Evolutionary conservation across 2,113 vertebrate genomes (phyloP).

Genomic region (Egretta garzetta): DNA sequence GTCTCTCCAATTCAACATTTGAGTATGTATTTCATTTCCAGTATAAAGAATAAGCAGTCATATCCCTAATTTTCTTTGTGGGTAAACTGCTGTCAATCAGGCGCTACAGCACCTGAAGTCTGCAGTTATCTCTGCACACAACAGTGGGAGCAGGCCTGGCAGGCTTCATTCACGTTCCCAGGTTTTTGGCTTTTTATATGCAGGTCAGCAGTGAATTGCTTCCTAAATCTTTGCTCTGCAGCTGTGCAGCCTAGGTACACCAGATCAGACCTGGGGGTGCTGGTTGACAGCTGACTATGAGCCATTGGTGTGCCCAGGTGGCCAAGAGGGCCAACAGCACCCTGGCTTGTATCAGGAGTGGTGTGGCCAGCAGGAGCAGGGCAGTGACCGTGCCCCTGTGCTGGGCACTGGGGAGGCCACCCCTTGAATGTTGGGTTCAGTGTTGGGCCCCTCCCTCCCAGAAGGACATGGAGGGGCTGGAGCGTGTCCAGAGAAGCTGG

Average conservation of each 20-base stretch:
- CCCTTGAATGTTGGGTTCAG: too few species aligned
- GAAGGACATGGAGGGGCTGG: too few species aligned
- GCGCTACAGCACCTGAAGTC: background rate
- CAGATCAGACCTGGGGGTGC: too few species aligned
- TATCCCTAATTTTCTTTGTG: background rate
- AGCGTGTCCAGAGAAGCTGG: too few species aligned
- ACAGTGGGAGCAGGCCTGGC: background rate
- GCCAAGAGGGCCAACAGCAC: too few species aligned
- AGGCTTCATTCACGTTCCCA: fast-evolving
- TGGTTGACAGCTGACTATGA: too few species aligned
- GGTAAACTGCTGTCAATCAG: background rate
- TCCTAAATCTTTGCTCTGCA: background rate
- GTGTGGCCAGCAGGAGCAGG: too few species aligned
- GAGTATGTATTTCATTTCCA: background rate
- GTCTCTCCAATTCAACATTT: background rate
- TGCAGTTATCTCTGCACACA: background rate
- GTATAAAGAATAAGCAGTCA: background rate
- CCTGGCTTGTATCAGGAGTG: too few species aligned
- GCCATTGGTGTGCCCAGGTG: too few species aligned
- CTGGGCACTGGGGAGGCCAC: too few species aligned
- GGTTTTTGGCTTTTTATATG: background rate
- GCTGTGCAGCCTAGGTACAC: background rate
- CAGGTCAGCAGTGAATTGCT: background rate
- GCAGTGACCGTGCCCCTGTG: too few species aligned
- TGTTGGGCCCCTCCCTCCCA: too few species aligned